phyloP scores from a whole-genome alignment of 2,888 invertebrate genomes.

The Erebia epiphron region DNA sequence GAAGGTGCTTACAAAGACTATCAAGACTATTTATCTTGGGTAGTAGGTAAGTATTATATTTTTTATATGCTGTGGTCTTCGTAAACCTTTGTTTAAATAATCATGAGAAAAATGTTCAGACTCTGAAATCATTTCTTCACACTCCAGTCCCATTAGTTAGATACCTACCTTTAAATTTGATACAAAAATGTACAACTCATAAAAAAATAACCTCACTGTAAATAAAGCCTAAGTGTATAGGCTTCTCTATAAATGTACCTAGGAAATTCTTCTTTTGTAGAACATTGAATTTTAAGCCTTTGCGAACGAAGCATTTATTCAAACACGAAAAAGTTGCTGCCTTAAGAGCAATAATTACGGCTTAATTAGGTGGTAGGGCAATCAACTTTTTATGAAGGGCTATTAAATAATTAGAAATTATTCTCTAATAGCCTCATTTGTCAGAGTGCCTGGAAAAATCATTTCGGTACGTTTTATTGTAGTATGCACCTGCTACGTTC shows the following conservation, averaged over 20 bases:
- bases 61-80: no score
- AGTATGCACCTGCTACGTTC: slow-evolving; percentile 36
- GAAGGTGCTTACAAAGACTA: no score
- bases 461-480: slow-evolving; percentile 33
- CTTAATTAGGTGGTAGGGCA: slow-evolving; percentile 17
- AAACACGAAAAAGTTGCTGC: not conserved
- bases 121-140: no score
- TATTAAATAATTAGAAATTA: slow-evolving; percentile 32
- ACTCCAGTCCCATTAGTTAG: no score
- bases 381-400: slow-evolving; percentile 18
- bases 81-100: no score
- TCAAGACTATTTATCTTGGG: no score
- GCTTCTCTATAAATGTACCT: not conserved
- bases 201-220: no score
- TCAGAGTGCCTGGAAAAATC: slow-evolving; percentile 28
- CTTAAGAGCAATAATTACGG: slow-evolving; percentile 19
- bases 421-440: slow-evolving; percentile 26
- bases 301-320: slow-evolving; percentile 1
- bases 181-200: not conserved
- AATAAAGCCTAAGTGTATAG: no score
- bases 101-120: no score
- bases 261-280: not conserved
- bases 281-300: not conserved
- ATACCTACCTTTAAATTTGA: not conserved
- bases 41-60: no score